Base-by-base conservation (phyloP, 2,113 vertebrate genomes). In the Plestiodon gilberti region DNA sequence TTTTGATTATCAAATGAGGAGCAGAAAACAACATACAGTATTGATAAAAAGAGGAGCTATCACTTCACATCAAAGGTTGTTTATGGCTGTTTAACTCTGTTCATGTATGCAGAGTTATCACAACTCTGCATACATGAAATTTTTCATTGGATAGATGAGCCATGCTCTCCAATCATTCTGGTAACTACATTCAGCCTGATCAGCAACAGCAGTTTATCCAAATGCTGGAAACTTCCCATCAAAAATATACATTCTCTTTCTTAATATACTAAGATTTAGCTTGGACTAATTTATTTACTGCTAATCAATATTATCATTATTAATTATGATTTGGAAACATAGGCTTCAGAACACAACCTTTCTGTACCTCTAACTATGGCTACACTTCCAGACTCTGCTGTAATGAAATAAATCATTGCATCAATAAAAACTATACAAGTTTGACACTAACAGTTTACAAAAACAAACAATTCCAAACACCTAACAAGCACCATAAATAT, bases 351-450 rank as follows among this genome's bases (percentile, higher is more conserved):
- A 88, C 35, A 89, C 55, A 93, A 87, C 78, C 74, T 8, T 92
- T 92, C 82, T 87, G 74, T 65, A 85, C 67, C 55, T 87, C 71
- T 65, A 76, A 90, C 81, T 83, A 91, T 7, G 86, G 81, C 71
- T 90, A 70, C 87, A 83, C 86, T 94, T 91, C 20, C 84, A 92
- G 91, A 82, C 90, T 91, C 79, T 81, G 52, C 65, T 86, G 61
- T 89, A 94, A 93, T 91, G 90, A 93, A 94, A 92, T 83, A 94
- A 94, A 92, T 93, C 90, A 94, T 93, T 94, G 90, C 81, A 92
- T 89, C 91, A 93, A 93, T 95, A 94, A 94, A n/a, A 93, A 95
- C 89, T 92, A 89, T 94, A 93, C 71, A 92, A 85, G 90, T 92
- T 88, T 91, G 94, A 93, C 93, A 93, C 93, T 94, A 95, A 92